These are phyloP conservation scores for Strix occidentalis DNA, from an alignment of 2,797 vertebrate genomes.

Conservation along the genomic window DNA sequence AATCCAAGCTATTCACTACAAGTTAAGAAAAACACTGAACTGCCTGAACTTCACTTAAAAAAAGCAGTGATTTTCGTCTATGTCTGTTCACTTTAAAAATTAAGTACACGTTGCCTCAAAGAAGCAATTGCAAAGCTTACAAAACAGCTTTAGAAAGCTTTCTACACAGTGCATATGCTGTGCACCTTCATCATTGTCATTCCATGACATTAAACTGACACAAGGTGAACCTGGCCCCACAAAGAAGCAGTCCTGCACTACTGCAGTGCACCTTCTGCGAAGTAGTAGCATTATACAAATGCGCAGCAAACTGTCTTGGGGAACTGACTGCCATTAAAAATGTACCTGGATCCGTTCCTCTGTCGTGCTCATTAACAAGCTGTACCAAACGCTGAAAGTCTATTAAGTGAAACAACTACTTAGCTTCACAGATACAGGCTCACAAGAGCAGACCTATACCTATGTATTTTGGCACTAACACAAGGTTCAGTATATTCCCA, in stretches of 20 bases:
- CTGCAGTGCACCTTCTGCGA: not conserved
- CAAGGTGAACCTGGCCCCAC: not conserved
- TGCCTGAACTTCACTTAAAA: not conserved
- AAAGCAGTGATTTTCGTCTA: not conserved
- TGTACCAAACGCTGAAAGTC: not conserved
- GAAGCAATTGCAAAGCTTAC: not conserved
- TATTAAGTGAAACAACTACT: not conserved
- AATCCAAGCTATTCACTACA: not conserved
- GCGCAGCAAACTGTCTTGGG: not conserved
- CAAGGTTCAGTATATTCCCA: not conserved
- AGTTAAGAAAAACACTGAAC: not conserved
- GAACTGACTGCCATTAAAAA: not conserved
- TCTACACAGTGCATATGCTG: accelerated
- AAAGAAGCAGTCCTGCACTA: not conserved
- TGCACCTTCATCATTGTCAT: not conserved
- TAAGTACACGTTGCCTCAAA: not conserved
- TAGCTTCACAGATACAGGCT: not conserved
- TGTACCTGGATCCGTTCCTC: not conserved
- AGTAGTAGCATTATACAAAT: not conserved
- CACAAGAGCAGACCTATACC: not conserved
- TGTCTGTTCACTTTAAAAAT: not conserved
- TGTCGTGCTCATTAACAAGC: not conserved
- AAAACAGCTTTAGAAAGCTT: not conserved
- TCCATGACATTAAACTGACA: not conserved
- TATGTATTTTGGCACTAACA: not conserved